Evolutionary conservation across 2,113 vertebrate species (phyloP), one percentile per base, ranked within the genome.

Genomic region (Phrynosoma platyrhinos): DNA sequence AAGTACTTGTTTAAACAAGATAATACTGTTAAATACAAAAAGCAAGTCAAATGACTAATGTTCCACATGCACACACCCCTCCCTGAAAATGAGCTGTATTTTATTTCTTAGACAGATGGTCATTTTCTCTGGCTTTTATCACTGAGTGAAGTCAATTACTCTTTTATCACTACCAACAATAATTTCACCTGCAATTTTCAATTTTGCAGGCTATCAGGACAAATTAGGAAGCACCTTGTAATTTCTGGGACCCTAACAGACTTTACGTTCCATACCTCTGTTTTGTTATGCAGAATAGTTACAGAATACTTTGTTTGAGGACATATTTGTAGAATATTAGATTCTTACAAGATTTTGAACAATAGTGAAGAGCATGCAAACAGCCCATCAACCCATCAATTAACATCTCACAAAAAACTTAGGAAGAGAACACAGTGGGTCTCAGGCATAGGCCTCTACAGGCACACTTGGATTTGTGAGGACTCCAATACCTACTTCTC

Each of bases 301-400:
- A 2, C 69, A 21, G 82, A 53, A 23, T 9, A 84, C 85, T 79
- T 13, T 64, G 74, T 82, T 5, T 52, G 68, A 64, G 30, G 62
- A 47, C 86, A 30, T 1, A 30, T 16, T n/a, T 10, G 53, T 23
- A 21, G 84, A 58, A 2, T 4, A 87, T 32, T 20, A 80, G 9
- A 32, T 88, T 64, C 27, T 80, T 82, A 68, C 0, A 79, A 90
- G 6, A 92, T 71, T 42, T 89, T 27, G 42, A 82, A 64, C 76
- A 82, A 62, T 42, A 53, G 55, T 62, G 47, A 18, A 55, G n/a
- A 69, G 53, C 68, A 36, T 25, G 2, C 25, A 86, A 69, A 10
- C 21, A 69, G 6, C n/a, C 69, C 30, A 52, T 58, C 9, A 47
- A 4, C 55, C 77, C 36, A 42, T 47, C 13, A 16, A 18, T 1